Evolutionary conservation across 2,797 vertebrate genomes (phyloP), one percentile per base, ranked within the genome.

Genomic region (Pseudomugil gertrudae): DNA sequence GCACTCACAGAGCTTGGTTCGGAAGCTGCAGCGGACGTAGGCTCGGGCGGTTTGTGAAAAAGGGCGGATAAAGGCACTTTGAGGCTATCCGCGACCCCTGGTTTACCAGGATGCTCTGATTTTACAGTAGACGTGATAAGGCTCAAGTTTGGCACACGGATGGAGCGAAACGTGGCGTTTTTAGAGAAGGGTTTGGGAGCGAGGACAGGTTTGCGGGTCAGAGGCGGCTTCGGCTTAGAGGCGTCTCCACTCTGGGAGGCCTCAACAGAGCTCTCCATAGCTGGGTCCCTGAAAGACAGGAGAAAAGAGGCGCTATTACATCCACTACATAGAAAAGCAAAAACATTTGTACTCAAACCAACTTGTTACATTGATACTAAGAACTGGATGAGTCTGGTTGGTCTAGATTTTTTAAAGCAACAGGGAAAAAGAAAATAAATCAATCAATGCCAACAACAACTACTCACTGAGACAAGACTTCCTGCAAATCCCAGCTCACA

Each of bases 161-260:
- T 65, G 2, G 95, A 86, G 0, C 91, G 77, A 24, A 93, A 91
- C 51, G 78, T 73, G 0, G 74, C 58, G 13, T 86, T 84, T 35
- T 86, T 94, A 26, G 90, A 93, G 80, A 97, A 98, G 10, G 96
- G 96, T 40, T 94, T 97, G 3, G 97, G 95, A 62, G 94, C 66
- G 0, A 96, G 89, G 0, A 85, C 89, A 0, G 96, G 94, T 79
- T 95, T 94, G 0, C 93, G 79, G 2, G 71, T 72, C 15, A 89
- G 36, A 0, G 57, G 5, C 4, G 94, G 88, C 54, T 88, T 93
- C 63, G 76, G 57, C 69, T 23, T 84, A 64, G 19, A 84, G 54
- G 54, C n/a, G n/a, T 74, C 68, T 27, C 36, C 57, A 5, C 57
- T 64, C 43, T 74, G 81, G 52, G 78, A 76, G 32, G 63, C 63